Evolutionary conservation across 92 coral and sea anemone species (phyloP).

Genomic region (Umimayanthus kanabou): DNA sequence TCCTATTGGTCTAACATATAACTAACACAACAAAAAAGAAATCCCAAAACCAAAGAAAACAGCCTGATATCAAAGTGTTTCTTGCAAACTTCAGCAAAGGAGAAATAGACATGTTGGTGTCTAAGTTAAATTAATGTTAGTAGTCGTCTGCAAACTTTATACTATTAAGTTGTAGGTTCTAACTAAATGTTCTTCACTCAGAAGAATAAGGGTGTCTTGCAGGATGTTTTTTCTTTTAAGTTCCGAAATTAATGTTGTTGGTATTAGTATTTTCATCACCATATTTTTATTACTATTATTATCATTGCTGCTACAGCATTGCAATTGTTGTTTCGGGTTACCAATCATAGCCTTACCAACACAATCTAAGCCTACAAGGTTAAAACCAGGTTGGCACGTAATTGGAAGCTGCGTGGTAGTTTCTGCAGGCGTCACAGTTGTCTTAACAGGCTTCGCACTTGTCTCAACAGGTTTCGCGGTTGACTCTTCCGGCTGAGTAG

Average conservation of each 20-base stretch:
- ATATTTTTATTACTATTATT: not conserved
- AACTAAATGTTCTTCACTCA: too few relatives aligned
- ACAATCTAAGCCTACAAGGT: not conserved
- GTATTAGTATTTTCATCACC: too few relatives aligned
- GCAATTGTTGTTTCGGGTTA: not conserved
- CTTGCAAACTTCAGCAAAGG: too few relatives aligned
- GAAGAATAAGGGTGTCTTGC: not conserved
- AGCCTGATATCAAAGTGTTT: too few relatives aligned
- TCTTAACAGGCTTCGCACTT: not conserved
- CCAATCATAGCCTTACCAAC: constrained; percentile 14
- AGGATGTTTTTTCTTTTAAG: not conserved
- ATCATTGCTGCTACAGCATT: not conserved
- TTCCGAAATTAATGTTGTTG: not conserved
- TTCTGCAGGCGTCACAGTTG: not conserved
- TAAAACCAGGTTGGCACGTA: constrained; percentile 13
- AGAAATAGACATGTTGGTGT: too few relatives aligned
- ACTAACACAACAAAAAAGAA: too few relatives aligned
- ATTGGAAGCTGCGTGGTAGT: not conserved
- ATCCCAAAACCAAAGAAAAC: too few relatives aligned
- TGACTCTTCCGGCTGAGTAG: not conserved
- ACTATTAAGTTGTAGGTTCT: too few relatives aligned
- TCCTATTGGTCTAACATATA: too few relatives aligned
- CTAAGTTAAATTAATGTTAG: too few relatives aligned
- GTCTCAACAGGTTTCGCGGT: not conserved
- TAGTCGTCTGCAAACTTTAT: too few relatives aligned